Conservation (phyloP, 2,888 invertebrate genomes). For the Rhamphomyia laevipes region DNA sequence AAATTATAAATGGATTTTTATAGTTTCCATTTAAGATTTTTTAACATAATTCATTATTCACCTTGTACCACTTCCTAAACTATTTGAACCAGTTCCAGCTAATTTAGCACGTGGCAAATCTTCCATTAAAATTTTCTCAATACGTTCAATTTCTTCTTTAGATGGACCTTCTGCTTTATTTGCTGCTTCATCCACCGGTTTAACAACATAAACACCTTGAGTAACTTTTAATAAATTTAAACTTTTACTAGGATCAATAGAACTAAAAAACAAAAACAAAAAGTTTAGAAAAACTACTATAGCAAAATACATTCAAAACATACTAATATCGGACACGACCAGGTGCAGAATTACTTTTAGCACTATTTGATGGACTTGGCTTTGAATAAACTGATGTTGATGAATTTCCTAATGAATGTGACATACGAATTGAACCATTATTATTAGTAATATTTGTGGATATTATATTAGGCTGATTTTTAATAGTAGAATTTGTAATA, state of each 20-base stretch:
- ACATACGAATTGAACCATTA: constrained; percentile 30
- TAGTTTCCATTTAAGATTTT: constrained; percentile 1
- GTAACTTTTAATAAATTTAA: constrained; percentile 37
- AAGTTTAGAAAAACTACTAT: neutral
- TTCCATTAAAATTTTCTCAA: constrained; percentile 44
- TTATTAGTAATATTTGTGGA: constrained; percentile 10
- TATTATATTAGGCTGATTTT: constrained; percentile 26
- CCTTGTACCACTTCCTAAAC: constrained; percentile 40
- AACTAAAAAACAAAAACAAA: constrained; percentile 19
- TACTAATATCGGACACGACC: constrained; percentile 33
- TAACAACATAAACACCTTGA: constrained; percentile 50
- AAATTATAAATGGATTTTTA: no score
- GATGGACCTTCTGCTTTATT: constrained; percentile 53
- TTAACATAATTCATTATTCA: constrained; percentile 20
- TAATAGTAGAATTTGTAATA: constrained; percentile 23
- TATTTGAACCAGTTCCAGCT: constrained; percentile 39
- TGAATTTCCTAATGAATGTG: constrained; percentile 37
- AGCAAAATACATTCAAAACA: constrained; percentile 5
- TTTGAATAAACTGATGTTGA: constrained; percentile 37
- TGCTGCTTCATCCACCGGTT: constrained; percentile 53
- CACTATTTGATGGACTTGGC: constrained; percentile 38
- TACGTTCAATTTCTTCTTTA: constrained; percentile 45
- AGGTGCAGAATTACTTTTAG: constrained; percentile 38
- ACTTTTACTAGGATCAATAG: constrained; percentile 37
- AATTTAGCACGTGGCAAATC: constrained; percentile 29